Percentiles rank a stretch among this genome's conserved stretches.
Evolutionary conservation across 1,140 invertebrate species (phyloP).

Genomic region (Cydia fagiglandana): DNA sequence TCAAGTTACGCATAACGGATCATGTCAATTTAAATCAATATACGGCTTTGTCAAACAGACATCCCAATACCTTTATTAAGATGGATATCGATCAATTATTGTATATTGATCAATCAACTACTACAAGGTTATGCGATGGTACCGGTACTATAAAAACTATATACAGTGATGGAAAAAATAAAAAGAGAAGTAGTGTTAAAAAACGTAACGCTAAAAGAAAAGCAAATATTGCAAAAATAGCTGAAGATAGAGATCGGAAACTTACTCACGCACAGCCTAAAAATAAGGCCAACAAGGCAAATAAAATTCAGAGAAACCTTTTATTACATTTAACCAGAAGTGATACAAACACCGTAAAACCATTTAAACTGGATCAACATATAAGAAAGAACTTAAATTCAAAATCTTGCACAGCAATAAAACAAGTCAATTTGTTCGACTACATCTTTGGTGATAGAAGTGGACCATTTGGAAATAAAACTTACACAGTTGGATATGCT

Average conservation of each 20-base stretch:
- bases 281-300: background rate
- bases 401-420: slow-evolving; percentile 44
- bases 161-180: slow-evolving; percentile 37
- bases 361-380: slow-evolving; percentile 27
- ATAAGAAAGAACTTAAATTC: slow-evolving; percentile 33
- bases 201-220: slow-evolving; percentile 24
- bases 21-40: slow-evolving; percentile 31
- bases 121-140: background rate
- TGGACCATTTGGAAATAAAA: slow-evolving; percentile 46
- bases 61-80: slow-evolving; percentile 37
- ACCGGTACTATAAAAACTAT: slow-evolving; percentile 41
- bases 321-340: slow-evolving; percentile 39
- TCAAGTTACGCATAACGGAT: slow-evolving; percentile 38
- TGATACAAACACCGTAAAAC: slow-evolving; percentile 39
- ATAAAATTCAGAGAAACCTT: background rate
- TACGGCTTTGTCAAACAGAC: slow-evolving; percentile 36
- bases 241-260: background rate
- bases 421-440: slow-evolving; percentile 45
- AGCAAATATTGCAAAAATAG: slow-evolving; percentile 10
- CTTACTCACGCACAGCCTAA: background rate
- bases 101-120: background rate
- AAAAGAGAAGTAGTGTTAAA: slow-evolving; percentile 3
- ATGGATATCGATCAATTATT: background rate
- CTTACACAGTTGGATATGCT: slow-evolving; percentile 64
- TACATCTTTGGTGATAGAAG: slow-evolving; percentile 57